Base-by-base conservation (phyloP, 2,888 invertebrate species). In the Timema podura region DNA sequence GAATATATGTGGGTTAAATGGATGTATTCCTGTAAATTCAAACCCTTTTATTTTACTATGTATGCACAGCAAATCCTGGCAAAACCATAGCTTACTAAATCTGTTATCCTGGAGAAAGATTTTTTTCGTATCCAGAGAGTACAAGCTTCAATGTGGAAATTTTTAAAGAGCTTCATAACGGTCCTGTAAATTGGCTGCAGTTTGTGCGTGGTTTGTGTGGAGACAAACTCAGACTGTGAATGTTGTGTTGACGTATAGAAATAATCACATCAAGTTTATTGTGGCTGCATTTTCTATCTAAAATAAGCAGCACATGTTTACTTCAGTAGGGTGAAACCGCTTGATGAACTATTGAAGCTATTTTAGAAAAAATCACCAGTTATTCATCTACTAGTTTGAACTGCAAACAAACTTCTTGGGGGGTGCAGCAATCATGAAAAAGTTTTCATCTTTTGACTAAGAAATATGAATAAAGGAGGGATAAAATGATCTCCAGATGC, bases 251-350 rank as follows among this genome's bases (percentile, higher is more conserved):
- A 61, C 72, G 71, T n/a, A 74, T 74, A 73, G 65, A 75, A 13
- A 70, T 47, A 46, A 77, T 75, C 2, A 76, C 76, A 15, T 72
- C 70, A n/a, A 77, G 68, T 6, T 74, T 72, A 68, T 74, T 75
- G 54, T 76, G 76, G 48, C 74, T 75, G 11, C 48, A 46, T 68
- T 77, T 75, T 5, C 74, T 76, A 75, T 76, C 76, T n/a, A 76
- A 47, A 30, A 77, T 73, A 0, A 77, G 64, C 6, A 77, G 69
- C 5, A 75, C 73, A 44, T 74, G 74, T 68, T 68, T n/a, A 73
- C 72, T 65, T 70, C 64, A n/a, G 72, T 71, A 45, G 76, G 73
- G 3, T 73, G 65, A 9, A 65, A 15, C 48, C 65, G 67, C 9
- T 72, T 44, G 8, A 68, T 57, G 48, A 76, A 72, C 47, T 73